Evolutionary conservation across 2,113 vertebrate genomes (phyloP), one percentile per base, ranked within the genome.

Genomic region (Pollachius pollachius): DNA sequence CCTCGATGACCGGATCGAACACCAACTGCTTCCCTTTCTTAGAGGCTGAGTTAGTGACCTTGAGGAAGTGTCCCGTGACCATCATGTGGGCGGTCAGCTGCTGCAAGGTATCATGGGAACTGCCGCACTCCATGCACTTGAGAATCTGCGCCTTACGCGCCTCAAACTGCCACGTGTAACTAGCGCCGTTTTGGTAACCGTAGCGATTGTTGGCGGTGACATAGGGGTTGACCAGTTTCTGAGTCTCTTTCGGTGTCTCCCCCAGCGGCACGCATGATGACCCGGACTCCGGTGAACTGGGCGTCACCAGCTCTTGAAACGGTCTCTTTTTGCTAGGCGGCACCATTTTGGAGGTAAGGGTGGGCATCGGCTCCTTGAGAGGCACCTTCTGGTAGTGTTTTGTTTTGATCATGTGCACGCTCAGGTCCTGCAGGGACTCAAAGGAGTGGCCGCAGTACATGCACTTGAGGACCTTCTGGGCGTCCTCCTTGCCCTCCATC

Each of bases 301-400:
- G 96, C 0, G 94, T 93, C 78, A 92, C 91, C 77, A 96, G 89
- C 76, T 99, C 97, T 87, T 96, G 96, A 81, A 97, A 96, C 41
- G 91, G 94, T 89, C 97, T 92, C 86, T 97, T 98, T 93, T 97
- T 99, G 90, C 94, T 95, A 79, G 97, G 94, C 75, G 96, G 96
- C 71, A 99, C 93, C 90, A 99, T 91, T 79, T 97, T 99, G 54
- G 93, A 91, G 75, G 96, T 88, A 79, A 99, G 94, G 76, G 96
- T 94, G 78, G 97, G 94, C 90, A 99, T 96, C 52, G 97, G 97
- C 90, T 99, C 97, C 94, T 99, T 99, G 81, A 99, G 96, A 97
- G 97, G 97, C 96, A 99, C 97, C 97, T 99, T 99, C 94, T 99
- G 97, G 96, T 99, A 99, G 94, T 99, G 97, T 94, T 99, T 99